Percentiles rank a stretch among this genome's conserved stretches.
These are phyloP conservation scores for Sceloporus undulatus DNA, from an alignment of 2,113 vertebrate genomes.

Conservation along the genomic window DNA sequence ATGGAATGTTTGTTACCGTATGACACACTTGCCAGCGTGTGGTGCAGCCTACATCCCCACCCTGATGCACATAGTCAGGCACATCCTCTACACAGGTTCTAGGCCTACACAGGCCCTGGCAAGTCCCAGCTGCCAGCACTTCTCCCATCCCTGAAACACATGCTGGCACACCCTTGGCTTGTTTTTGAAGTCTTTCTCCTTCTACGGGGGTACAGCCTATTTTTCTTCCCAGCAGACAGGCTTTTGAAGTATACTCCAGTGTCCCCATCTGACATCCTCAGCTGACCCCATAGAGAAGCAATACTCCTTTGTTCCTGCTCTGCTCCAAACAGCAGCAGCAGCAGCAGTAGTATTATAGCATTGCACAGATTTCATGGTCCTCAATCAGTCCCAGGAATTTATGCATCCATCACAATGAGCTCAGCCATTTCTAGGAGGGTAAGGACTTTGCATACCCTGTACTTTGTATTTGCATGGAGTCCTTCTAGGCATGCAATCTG, in stretches of 20 bases:
- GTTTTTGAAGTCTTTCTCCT: conserved; percentile 1
- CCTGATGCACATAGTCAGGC: neutral
- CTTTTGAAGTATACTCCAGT: neutral
- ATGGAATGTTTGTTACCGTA: neutral
- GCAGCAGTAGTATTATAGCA: neutral
- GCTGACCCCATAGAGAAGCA: neutral
- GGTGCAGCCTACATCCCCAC: neutral
- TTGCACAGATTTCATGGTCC: neutral
- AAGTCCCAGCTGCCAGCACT: conserved; percentile 11
- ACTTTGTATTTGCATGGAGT: neutral
- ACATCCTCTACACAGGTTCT: conserved; percentile 5
- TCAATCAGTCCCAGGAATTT: neutral
- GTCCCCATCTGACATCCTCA: neutral
- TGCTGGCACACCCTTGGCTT: conserved; percentile 36
- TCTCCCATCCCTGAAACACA: conserved; percentile 26
- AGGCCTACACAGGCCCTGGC: conserved; percentile 5
- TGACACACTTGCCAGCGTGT: conserved; percentile 22
- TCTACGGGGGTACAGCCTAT: neutral
- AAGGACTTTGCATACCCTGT: neutral
- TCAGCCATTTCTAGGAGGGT: neutral
- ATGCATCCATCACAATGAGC: neutral
- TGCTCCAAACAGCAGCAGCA: neutral
- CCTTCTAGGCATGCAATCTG: neutral
- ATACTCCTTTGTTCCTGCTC: neutral
- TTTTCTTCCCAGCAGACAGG: neutral